Percentiles rank a stretch among this genome's conserved stretches.
phyloP scores from a whole-genome alignment of 92 coral and sea anemone genomes.

The Palythoa grandis region DNA sequence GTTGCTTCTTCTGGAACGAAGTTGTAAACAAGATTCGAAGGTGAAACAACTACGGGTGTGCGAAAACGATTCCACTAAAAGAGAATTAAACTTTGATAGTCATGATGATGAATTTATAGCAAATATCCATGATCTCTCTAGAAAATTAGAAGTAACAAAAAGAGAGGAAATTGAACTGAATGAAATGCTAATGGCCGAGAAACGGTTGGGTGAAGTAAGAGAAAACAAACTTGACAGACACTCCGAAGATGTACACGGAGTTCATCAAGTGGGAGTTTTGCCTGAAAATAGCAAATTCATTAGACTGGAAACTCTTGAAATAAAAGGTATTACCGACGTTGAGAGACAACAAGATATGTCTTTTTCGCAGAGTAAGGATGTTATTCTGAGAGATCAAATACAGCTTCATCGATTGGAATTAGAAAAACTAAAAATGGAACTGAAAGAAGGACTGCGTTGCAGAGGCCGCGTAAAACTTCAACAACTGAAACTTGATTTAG shows the following conservation, averaged over 20 bases:
- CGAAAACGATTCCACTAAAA: background rate
- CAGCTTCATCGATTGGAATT: background rate
- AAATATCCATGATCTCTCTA: slow-evolving; percentile 51
- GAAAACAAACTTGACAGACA: slow-evolving; percentile 46
- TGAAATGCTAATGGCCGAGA: slow-evolving; percentile 46
- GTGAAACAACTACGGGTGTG: background rate
- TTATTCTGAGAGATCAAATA: background rate
- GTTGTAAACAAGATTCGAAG: slow-evolving; percentile 62
- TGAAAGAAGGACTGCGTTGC: background rate
- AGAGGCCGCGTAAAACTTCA: background rate
- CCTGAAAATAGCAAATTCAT: slow-evolving; percentile 18
- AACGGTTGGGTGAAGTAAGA: slow-evolving; percentile 49
- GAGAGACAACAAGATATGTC: background rate
- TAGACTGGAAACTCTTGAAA: background rate
- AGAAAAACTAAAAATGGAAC: slow-evolving; percentile 7
- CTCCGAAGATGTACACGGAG: slow-evolving; percentile 41
- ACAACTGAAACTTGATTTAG: slow-evolving; percentile 4
- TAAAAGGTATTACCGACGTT: background rate
- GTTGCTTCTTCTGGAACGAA: slow-evolving; percentile 72
- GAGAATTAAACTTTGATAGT: slow-evolving; percentile 10
- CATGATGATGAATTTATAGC: slow-evolving; percentile 42
- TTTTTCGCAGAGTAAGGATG: background rate
- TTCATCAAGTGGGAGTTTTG: background rate
- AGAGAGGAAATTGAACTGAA: slow-evolving; percentile 49
- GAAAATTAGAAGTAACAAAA: slow-evolving; percentile 58